Base-by-base conservation (phyloP, 2,888 invertebrate genomes). In the Agonum fuliginosum region DNA sequence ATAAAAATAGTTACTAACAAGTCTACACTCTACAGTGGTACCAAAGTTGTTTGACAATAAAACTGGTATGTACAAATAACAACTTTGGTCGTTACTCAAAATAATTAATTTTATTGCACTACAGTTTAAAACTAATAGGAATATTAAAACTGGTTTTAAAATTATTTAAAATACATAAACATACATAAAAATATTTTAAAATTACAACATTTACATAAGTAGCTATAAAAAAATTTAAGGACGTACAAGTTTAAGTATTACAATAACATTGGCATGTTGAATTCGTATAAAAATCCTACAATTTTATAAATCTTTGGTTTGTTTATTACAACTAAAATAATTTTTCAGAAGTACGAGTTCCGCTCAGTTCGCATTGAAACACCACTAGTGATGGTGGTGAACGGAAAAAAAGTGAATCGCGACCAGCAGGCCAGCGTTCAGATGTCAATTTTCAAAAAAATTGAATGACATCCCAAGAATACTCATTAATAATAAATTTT, bases 291-390 rank as follows among this genome's bases (percentile, higher is more conserved):
- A 62, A 67, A 20, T 22, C 34, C 4, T 30, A 37, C 41, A 67
- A 41, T 67, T 20, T 24, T 73, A 43, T 24, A 37, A 41, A 73
- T 74, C 73, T 73, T 73, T 73, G 73, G 73, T 54, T 54, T 37
- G 14, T 54, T 37, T 51, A 67, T 37, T 67, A 67, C 41, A 67
- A 41, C 37, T 67, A 67, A 37, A 67, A 24, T 70, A 27, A 8
- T 80, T 80, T 88, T 90, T 20, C 89, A 95, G 95, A 89, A 87
- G 80, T 94, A 92, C 84, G 88, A 91, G 80, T 95, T 93, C 86
- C 89, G 90, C 81, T 91, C 93, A 69, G 91, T 96, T 78, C 90
- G 95, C 75, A 92, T 96, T n/a, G 93, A 94, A 86, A 93, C 91
- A 79, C 96, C 96, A 0, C 85, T 93, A 80, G 87, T 91, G 30